These are phyloP conservation scores for Panthera tigris DNA, from an alignment of 2,113 vertebrate genomes.

Conservation along the genomic window DNA sequence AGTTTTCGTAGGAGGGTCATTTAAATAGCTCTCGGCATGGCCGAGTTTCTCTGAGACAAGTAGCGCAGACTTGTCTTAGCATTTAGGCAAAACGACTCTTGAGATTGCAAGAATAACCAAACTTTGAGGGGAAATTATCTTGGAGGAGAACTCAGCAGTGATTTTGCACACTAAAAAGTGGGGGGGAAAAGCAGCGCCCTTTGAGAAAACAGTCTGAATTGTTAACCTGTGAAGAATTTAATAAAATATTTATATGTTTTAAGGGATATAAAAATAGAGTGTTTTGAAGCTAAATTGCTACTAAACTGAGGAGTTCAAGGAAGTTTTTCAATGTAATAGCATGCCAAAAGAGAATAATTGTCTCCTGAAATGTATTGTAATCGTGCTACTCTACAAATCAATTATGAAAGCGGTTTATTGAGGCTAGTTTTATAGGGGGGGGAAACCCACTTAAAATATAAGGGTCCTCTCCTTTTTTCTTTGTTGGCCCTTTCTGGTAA, in stretches of 20 bases:
- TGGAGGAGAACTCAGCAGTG: not conserved
- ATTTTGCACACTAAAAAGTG: not conserved
- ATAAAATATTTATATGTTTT: not conserved
- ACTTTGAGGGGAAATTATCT: not conserved
- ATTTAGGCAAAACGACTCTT: slow-evolving; percentile 21
- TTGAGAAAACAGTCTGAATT: slow-evolving; percentile 13
- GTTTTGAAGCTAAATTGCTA: slow-evolving; percentile 23
- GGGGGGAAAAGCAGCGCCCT: not conserved
- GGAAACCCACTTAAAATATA: not conserved
- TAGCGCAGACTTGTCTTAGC: not conserved
- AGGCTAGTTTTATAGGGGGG: not conserved
- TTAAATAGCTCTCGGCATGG: not conserved
- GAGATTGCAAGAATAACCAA: not conserved
- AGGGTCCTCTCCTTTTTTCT: not conserved
- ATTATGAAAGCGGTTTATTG: slow-evolving; percentile 6
- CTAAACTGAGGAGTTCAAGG: not conserved
- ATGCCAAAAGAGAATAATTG: not conserved
- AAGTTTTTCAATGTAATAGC: not conserved
- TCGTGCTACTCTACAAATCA: not conserved
- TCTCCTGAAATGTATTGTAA: not conserved
- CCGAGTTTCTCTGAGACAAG: not conserved
- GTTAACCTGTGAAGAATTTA: not conserved
- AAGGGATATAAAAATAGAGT: not conserved
- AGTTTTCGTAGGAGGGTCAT: not conserved
- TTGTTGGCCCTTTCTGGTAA: not conserved